These are phyloP conservation scores for Microcebus murinus DNA, from an alignment of 2,113 vertebrate genomes.

Conservation along the genomic window DNA sequence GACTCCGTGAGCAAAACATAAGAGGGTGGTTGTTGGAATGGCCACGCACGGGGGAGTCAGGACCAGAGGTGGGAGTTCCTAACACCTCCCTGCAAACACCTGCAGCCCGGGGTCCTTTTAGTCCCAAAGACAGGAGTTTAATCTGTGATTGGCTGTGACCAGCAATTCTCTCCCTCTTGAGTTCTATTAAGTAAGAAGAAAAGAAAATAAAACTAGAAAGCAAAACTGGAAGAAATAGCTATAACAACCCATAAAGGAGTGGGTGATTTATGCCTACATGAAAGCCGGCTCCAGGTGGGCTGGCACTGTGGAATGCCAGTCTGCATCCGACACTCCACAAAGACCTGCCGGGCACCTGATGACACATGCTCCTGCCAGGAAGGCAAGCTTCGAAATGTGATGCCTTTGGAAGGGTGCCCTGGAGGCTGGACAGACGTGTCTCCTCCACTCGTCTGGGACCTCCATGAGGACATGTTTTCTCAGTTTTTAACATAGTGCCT, in stretches of 20 bases:
- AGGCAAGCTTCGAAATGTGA: neutral
- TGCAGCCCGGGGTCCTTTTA: neutral
- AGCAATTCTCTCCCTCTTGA: conserved; percentile 24
- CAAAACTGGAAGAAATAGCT: conserved; percentile 41
- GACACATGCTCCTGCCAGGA: neutral
- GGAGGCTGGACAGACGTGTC: neutral
- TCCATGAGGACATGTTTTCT: neutral
- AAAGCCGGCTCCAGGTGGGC: neutral
- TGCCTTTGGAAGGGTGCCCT: neutral
- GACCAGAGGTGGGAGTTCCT: neutral
- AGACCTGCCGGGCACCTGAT: neutral
- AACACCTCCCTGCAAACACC: neutral
- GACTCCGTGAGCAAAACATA: neutral
- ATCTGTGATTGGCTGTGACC: neutral
- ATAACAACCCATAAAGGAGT: neutral
- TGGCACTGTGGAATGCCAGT: neutral
- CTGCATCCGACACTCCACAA: neutral
- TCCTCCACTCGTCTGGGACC: neutral
- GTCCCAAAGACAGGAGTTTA: neutral
- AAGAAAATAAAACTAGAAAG: conserved; percentile 70
- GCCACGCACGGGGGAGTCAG: neutral
- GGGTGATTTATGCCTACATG: neutral
- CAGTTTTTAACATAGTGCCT: neutral
- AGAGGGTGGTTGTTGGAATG: neutral
- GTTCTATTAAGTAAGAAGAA: conserved; percentile 51